phyloP scores from a whole-genome alignment of 1,140 invertebrate genomes.

The Oreohelix idahoensis region DNA sequence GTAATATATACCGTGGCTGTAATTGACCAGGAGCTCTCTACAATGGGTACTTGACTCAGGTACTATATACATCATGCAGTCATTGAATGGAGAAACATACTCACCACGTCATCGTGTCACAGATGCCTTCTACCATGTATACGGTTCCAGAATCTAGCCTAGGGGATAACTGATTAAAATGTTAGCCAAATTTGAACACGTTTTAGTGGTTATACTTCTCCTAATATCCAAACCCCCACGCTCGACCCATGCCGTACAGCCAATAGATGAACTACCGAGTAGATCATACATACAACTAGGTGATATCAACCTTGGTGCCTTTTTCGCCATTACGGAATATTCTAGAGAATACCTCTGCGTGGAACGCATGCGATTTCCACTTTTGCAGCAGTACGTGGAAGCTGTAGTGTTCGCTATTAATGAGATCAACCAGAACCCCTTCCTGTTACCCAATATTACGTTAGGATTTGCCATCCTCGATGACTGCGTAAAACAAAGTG shows the following conservation, averaged over 20 bases:
- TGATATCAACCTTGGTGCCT: conserved; percentile 81
- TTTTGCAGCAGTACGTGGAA: conserved; percentile 78
- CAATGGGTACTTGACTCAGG: too few species aligned
- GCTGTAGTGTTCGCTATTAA: conserved; percentile 14
- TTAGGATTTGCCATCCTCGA: conserved; percentile 22
- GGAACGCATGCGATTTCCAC: conserved; percentile 79
- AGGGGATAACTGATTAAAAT: too few species aligned
- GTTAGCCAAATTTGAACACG: too few species aligned
- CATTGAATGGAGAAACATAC: too few species aligned
- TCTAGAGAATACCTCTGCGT: conserved; percentile 74
- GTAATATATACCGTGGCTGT: too few species aligned
- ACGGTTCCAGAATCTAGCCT: too few species aligned
- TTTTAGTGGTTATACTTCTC: not conserved
- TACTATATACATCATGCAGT: too few species aligned
- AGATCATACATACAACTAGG: conserved; percentile 67
- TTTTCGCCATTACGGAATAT: conserved; percentile 80
- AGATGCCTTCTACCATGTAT: too few species aligned
- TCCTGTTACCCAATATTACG: conserved; percentile 13
- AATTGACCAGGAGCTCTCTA: too few species aligned
- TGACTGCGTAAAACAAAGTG: conserved; percentile 27
- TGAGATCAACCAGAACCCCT: not conserved
- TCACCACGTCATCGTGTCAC: too few species aligned
- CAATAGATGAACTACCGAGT: conserved; percentile 31
- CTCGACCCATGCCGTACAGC: not conserved
- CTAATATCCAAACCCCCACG: not conserved